These are phyloP conservation scores for Poecilia wingei DNA, from an alignment of 2,797 vertebrate species.

Conservation along the genomic window DNA sequence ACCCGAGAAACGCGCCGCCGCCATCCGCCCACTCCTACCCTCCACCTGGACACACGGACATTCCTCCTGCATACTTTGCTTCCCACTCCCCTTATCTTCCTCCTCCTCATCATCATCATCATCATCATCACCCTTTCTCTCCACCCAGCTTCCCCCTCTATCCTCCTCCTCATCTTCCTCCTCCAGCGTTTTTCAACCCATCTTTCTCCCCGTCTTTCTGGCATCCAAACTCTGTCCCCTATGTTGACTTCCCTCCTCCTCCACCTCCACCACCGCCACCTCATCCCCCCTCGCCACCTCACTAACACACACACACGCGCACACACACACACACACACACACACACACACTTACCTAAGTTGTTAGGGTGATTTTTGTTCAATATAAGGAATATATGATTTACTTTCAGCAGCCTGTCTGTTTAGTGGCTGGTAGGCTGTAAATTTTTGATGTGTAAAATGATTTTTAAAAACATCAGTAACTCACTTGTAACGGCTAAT, in stretches of 20 bases:
- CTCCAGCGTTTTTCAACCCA: constrained; percentile 54
- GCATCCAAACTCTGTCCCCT: constrained; percentile 47
- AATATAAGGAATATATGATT: background rate
- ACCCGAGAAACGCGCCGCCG: constrained; percentile 19
- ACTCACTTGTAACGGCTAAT: background rate
- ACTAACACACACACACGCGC: constrained; percentile 31
- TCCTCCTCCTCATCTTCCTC: constrained; percentile 27
- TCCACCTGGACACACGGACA: constrained; percentile 7
- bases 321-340: background rate
- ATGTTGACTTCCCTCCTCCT: constrained; percentile 44
- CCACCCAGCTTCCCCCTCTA: constrained; percentile 56
- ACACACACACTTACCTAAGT: background rate
- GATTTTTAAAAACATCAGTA: background rate
- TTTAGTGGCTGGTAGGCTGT: background rate
- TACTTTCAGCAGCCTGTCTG: background rate
- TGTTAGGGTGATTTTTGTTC: background rate
- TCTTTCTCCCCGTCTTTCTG: constrained; percentile 52
- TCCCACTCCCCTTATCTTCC: constrained; percentile 54
- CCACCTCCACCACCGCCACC: constrained; percentile 49
- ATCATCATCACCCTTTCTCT: constrained; percentile 31
- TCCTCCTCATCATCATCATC: background rate
- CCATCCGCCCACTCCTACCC: constrained; percentile 11
- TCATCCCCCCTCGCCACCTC: constrained; percentile 50
- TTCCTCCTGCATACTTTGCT: constrained; percentile 37
- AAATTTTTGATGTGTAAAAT: background rate